Conservation (phyloP, 2,888 invertebrate genomes). For the Eledone cirrhosa region DNA sequence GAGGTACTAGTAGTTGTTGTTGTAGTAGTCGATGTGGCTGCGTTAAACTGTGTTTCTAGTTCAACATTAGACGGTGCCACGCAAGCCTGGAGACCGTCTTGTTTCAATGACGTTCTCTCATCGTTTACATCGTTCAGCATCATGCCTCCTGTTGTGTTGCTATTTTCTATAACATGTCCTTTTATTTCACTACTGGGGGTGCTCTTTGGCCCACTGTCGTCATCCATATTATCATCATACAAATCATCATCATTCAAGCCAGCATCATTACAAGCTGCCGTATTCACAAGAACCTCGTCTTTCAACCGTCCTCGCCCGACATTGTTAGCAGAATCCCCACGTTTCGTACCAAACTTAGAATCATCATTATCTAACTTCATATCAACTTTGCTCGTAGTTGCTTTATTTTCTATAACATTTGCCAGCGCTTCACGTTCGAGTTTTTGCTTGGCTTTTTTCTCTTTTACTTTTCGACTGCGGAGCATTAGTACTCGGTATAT, state of each 20-base stretch:
- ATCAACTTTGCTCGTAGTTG: constrained; percentile 35
- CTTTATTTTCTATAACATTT: constrained; percentile 59
- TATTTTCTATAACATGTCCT: constrained; percentile 73
- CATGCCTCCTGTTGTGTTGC: constrained; percentile 81
- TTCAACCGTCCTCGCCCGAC: constrained; percentile 1
- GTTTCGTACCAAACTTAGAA: not conserved
- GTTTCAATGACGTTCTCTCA: constrained; percentile 66
- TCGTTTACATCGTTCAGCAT: constrained; percentile 88
- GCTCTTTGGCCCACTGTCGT: constrained; percentile 44
- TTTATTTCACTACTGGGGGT: constrained; percentile 42
- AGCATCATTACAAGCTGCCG: constrained; percentile 32
- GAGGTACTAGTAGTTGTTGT: constrained; percentile 18
- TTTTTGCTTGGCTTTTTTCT: constrained; percentile 49
- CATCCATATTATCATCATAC: constrained; percentile 48
- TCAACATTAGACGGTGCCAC: constrained; percentile 69
- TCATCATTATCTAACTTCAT: constrained; percentile 14
- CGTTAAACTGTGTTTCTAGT: constrained; percentile 48
- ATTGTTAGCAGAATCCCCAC: constrained; percentile 25
- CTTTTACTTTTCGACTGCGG: constrained; percentile 55
- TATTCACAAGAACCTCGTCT: constrained; percentile 27
- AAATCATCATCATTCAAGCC: constrained; percentile 50
- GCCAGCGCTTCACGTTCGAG: constrained; percentile 51
- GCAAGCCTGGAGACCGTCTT: constrained; percentile 85
- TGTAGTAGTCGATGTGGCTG: constrained; percentile 22
- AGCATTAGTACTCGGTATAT: constrained; percentile 86